Percentiles rank a stretch among this genome's conserved stretches.
Conservation (phyloP, 2,888 invertebrate genomes). For the Mamestra brassicae region DNA sequence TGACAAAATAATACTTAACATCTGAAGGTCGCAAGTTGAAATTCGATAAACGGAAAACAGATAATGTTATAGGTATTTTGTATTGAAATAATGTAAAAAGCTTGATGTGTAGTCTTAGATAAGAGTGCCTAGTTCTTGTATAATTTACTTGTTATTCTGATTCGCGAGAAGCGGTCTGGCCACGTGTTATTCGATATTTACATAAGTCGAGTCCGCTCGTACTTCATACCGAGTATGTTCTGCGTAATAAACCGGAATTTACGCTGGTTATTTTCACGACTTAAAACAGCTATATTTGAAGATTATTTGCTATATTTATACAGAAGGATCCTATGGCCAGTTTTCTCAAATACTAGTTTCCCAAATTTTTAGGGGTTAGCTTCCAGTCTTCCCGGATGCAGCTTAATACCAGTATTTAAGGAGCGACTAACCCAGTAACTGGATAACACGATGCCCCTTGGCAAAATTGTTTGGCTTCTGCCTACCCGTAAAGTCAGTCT, state of each 20-base stretch:
- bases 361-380: too few species aligned
- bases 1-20: constrained; percentile 23
- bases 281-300: not conserved
- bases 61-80: constrained; percentile 40
- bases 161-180: constrained; percentile 19
- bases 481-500: not conserved
- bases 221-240: constrained; percentile 3
- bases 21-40: constrained; percentile 60
- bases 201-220: constrained; percentile 22
- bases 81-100: constrained; percentile 29
- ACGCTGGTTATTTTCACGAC: not conserved
- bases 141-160: constrained; percentile 26
- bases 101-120: constrained; percentile 37
- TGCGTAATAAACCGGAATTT: constrained; percentile 37
- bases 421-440: not conserved
- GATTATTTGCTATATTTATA: constrained; percentile 5
- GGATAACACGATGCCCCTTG: not conserved
- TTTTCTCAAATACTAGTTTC: too few species aligned
- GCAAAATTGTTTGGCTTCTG: too few species aligned
- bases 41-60: constrained; percentile 50
- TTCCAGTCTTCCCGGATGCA: too few species aligned
- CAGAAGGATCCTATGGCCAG: not conserved
- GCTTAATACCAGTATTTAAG: too few species aligned
- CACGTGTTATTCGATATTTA: constrained; percentile 49
- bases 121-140: constrained; percentile 42